Evolutionary conservation across 2,797 vertebrate species (phyloP), one percentile per base, ranked within the genome.

Genomic region (Gambusia yucatana): DNA sequence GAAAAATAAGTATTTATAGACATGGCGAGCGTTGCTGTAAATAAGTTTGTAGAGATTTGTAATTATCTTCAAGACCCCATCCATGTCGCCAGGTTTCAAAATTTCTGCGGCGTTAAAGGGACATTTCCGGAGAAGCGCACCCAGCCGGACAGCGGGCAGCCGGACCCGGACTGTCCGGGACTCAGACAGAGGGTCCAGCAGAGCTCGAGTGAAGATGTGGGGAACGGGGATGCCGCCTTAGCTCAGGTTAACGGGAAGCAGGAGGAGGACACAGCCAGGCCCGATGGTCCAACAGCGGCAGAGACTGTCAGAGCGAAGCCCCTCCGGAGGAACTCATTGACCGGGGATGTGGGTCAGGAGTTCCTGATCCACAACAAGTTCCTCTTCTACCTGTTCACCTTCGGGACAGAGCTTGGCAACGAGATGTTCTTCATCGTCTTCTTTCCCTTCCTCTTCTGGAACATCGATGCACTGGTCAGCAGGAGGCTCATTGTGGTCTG

Each of bases 371-470:
- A 95, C 82, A 98, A 96, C 94, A 96, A 92, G 92, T 92, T 97
- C 20, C 96, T 99, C 13, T 98, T 98, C 93, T 98, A 97, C 89
- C 92, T 99, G 65, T 99, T 99, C 95, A 96, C 96, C 55, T 93
- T 99, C 16, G 98, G 97, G 55, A 98, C 98, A 0, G 98, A 99
- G 91, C 96, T 99, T 81, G 98, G 98, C 85, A 99, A 99, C 84
- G 98, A 99, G 93, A 97, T 98, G 95, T 99, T 99, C 91, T 99
- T 99, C 94, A 98, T 98, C 84, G 73, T 97, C n/a, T 99, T 99
- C 92, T 99, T 99, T 93, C 97, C 98, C 0, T 99, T 98, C 89
- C 95, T 98, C 90, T 96, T 97, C 91, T 99, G 98, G 98, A 99
- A 99, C 91, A 87, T 99, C 81, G 98, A 99, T 90, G 93, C 97